Base-by-base conservation (phyloP, 2,888 invertebrate genomes). In the Noctua janthina region DNA sequence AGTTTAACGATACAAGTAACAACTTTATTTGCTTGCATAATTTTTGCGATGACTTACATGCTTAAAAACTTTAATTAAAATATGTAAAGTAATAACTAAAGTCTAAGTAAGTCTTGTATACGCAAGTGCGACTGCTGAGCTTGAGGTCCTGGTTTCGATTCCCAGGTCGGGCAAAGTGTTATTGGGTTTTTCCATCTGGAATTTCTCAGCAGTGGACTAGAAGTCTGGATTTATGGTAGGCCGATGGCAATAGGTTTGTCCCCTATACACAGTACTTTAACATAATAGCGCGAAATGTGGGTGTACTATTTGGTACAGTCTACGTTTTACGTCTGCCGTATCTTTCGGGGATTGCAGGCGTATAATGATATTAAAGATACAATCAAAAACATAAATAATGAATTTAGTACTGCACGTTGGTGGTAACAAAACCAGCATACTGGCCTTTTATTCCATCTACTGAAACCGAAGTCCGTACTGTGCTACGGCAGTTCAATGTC, bases 1-100 rank as follows among this genome's bases (percentile, higher is more conserved):
- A 64, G 10, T 75, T 74, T 66, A 81, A 39, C 17, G 39, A 54
- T 11, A 71, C 17, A 77, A 49, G 39, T 49, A 8, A 71, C 17
- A 77, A 49, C 17, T 69, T 68, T 62, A 43, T 62, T 54, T 29
- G 56, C 17, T 54, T 39, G 56, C 35, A 56, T 67, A 5, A 51
- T 39, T 59, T 35, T 35, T n/a, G 13, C 46, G 20, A 51, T 3
- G 13, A 20, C n/a, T 43, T 51, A 39, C 13, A 20, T 20, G 20
- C 11, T 59, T 11, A 59, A 59, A 59, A 56, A n/a, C 56, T n/a
- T 23, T 8, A 11, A 56, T 11, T 56, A 11, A 23, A 11, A 29
- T 29, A 0, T 59, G n/a, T 64, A 35, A 29, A 13, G 49, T 49
- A 13, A 56, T 49, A 13, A 56, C 23, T 2, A 39, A 39, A 39